phyloP scores from a whole-genome alignment of 2,888 invertebrate genomes.

The Blastobasis lacticolella region DNA sequence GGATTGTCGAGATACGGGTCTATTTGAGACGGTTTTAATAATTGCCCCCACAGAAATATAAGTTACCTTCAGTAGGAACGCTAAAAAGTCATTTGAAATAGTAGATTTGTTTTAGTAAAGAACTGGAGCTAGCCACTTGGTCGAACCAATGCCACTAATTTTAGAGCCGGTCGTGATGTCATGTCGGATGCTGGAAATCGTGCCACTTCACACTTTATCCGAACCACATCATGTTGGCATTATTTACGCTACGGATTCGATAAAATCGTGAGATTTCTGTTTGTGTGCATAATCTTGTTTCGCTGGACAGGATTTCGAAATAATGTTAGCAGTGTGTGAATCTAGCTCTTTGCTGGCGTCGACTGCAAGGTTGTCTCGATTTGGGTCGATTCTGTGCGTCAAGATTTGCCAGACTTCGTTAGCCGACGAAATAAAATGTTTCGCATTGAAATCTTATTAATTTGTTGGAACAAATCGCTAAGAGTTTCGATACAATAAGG shows the following conservation, averaged over 20 bases:
- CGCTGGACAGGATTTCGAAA: neutral
- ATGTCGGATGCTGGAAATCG: slow-evolving; percentile 42
- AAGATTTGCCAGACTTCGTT: too few relatives aligned
- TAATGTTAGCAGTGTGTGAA: neutral
- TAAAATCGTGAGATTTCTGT: slow-evolving; percentile 4
- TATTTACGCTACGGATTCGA: slow-evolving; percentile 10
- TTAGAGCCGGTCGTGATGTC: slow-evolving; percentile 44
- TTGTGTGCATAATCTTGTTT: neutral
- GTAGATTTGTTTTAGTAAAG: too few relatives aligned
- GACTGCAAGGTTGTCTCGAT: neutral
- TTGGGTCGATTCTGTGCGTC: too few relatives aligned
- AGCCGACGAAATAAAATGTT: too few relatives aligned
- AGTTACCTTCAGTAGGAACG: too few relatives aligned
- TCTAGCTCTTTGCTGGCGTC: neutral
- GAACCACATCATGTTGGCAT: neutral
- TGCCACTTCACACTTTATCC: slow-evolving; percentile 28
- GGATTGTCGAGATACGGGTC: too few relatives aligned
- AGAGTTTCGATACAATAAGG: too few relatives aligned
- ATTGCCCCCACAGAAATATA: too few relatives aligned
- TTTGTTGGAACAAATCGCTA: too few relatives aligned
- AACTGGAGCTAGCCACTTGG: slow-evolving; percentile 23
- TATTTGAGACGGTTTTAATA: too few relatives aligned
- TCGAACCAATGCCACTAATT: slow-evolving; percentile 48
- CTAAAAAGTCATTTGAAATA: too few relatives aligned
- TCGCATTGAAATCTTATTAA: too few relatives aligned